A percentile compares a stretch with the other conserved stretches of the same genome.
Conservation (phyloP, 2,888 invertebrate genomes). For the Pinctada fucata region DNA sequence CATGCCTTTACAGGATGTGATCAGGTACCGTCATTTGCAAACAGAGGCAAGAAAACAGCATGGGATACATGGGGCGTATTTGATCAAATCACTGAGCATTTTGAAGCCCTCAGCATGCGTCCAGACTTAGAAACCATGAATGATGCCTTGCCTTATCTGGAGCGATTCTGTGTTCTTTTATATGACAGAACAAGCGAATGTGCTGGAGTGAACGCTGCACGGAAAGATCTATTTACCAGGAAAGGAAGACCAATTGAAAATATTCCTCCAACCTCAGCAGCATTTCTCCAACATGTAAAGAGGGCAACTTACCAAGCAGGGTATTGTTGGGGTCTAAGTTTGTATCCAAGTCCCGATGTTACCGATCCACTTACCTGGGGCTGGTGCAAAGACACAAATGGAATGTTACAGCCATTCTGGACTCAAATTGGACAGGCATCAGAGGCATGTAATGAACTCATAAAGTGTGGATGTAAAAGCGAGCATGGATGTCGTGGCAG, state of each 20-base stretch:
- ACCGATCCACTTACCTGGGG: not conserved
- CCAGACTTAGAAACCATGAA: not conserved
- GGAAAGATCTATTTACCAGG: not conserved
- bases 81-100: not conserved
- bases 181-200: not conserved
- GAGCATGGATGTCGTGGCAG: not conserved
- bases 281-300: not conserved
- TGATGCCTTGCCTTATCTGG: not conserved
- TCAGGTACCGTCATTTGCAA: slow-evolving; percentile 6
- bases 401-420: not conserved
- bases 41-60: slow-evolving; percentile 7
- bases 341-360: not conserved
- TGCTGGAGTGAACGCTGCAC: not conserved
- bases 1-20: slow-evolving; percentile 16
- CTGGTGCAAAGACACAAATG: not conserved
- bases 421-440: not conserved
- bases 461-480: not conserved
- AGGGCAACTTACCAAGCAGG: not conserved
- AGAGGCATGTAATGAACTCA: not conserved
- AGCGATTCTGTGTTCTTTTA: not conserved
- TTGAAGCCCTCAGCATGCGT: not conserved
- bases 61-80: not conserved
- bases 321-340: not conserved
- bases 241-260: not conserved
- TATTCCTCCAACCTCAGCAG: not conserved